phyloP scores from a whole-genome alignment of 1,140 invertebrate genomes.

The Batillaria attramentaria region DNA sequence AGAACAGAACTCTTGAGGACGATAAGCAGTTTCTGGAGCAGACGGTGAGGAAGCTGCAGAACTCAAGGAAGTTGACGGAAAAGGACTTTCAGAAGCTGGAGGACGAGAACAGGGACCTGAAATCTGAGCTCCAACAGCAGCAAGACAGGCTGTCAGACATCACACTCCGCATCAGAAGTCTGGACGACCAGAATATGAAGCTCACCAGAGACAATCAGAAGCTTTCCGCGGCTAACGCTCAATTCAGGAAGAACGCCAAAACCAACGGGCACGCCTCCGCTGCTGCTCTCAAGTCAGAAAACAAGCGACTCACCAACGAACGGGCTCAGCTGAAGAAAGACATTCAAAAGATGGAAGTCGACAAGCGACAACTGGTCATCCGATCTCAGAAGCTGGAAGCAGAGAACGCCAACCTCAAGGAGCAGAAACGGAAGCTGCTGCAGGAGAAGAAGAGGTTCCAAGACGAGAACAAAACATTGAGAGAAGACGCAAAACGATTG shows the following conservation, averaged over 20 bases:
- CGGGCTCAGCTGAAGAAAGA: conserved; percentile 24
- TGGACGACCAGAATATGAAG: conserved; percentile 30
- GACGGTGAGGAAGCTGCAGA: background rate
- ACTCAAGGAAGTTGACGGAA: background rate
- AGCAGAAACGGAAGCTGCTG: conserved; percentile 30
- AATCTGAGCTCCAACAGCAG: conserved; percentile 1
- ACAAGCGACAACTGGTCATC: conserved; percentile 27
- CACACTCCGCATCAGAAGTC: conserved; percentile 2
- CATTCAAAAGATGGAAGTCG: conserved; percentile 23
- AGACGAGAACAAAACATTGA: conserved; percentile 26
- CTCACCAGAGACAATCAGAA: conserved; percentile 31
- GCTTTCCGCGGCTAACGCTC: conserved; percentile 22
- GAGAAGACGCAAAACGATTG: conserved; percentile 34
- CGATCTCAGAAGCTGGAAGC: conserved; percentile 30
- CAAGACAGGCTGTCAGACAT: background rate
- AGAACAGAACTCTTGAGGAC: conserved; percentile 15
- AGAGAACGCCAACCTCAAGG: conserved; percentile 27
- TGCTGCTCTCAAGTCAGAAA: conserved; percentile 17
- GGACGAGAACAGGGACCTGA: conserved; percentile 18
- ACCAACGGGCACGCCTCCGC: background rate
- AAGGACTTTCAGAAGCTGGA: conserved; percentile 3
- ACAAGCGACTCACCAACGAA: conserved; percentile 20
- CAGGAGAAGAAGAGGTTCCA: conserved; percentile 21
- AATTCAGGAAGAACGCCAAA: conserved; percentile 17
- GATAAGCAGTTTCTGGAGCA: conserved; percentile 21